Evolutionary conservation across 2,113 vertebrate species (phyloP).

Genomic region (Paedocypris sp.): DNA sequence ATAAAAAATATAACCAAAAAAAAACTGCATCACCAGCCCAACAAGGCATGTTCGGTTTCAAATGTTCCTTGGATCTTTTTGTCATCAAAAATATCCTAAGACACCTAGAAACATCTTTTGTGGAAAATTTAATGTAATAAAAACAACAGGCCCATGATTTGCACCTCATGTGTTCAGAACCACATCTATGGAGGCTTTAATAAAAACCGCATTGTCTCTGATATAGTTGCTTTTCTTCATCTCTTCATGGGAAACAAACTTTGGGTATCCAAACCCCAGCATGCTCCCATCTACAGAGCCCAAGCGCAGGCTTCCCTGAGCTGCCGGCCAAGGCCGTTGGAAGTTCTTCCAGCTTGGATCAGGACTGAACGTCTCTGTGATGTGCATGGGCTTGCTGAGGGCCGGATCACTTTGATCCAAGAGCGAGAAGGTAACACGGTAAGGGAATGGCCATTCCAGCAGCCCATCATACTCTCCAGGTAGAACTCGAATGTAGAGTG

Average conservation of each 20-base stretch:
- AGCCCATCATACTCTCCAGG: conserved; percentile 96
- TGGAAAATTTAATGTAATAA: too few relatives aligned
- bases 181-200: conserved; percentile 90
- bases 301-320: conserved; percentile 55
- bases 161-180: conserved; percentile 94
- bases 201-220: conserved; percentile 86
- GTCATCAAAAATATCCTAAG: too few relatives aligned
- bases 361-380: conserved; percentile 94
- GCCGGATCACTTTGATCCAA: conserved; percentile 97
- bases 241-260: conserved; percentile 96
- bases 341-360: conserved; percentile 99
- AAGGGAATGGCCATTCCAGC: conserved; percentile 96
- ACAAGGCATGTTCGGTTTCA: too few relatives aligned
- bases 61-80: too few relatives aligned
- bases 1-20: too few relatives aligned
- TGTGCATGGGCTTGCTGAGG: conserved; percentile 89
- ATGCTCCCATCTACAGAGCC: conserved; percentile 87
- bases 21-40: too few relatives aligned
- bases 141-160: too few relatives aligned
- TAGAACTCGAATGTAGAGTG: conserved; percentile 87
- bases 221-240: conserved; percentile 95
- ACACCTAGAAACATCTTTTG: too few relatives aligned
- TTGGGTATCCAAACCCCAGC: conserved; percentile 94
- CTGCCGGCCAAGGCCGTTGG: conserved; percentile 77
- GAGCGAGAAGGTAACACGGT: conserved; percentile 93